Evolutionary conservation across 64 coral and sea anemone species (phyloP).

Genomic region (Montipora sp.): DNA sequence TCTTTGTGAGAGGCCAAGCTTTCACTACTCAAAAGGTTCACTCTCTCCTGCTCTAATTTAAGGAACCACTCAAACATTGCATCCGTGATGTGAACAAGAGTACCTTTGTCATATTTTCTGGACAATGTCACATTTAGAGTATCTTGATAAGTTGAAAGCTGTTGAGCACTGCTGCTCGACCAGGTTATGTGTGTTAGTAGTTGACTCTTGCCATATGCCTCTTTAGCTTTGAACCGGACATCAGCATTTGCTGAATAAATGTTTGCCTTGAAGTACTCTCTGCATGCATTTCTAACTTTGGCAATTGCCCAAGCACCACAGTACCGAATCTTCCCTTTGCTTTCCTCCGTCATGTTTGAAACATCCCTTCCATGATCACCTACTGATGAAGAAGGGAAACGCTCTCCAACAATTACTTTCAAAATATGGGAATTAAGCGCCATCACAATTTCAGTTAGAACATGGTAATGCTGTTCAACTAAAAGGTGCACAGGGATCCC

Average conservation of each 20-base stretch:
- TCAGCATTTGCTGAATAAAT: constrained; percentile 24
- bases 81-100: background rate
- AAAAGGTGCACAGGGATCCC: background rate
- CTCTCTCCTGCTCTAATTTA: constrained; percentile 8
- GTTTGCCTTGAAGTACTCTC: constrained; percentile 1
- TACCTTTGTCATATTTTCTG: constrained; percentile 20
- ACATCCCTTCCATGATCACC: background rate
- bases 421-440: background rate
- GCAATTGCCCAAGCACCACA: constrained; percentile 42
- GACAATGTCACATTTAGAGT: constrained; percentile 6
- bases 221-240: constrained; percentile 14
- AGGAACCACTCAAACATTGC: background rate
- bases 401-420: constrained; percentile 24
- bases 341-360: background rate
- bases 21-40: background rate
- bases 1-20: background rate
- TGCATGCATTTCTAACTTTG: background rate
- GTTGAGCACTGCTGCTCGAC: constrained; percentile 9
- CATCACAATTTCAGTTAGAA: background rate
- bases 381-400: background rate
- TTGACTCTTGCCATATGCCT: constrained; percentile 11
- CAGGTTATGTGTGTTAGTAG: constrained; percentile 23
- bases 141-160: constrained; percentile 2
- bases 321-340: constrained; percentile 37
- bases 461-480: constrained; percentile 11